Percentiles rank a stretch among this genome's conserved stretches.
Evolutionary conservation across 2,888 invertebrate species (phyloP).

Genomic region (Antitype chi): DNA sequence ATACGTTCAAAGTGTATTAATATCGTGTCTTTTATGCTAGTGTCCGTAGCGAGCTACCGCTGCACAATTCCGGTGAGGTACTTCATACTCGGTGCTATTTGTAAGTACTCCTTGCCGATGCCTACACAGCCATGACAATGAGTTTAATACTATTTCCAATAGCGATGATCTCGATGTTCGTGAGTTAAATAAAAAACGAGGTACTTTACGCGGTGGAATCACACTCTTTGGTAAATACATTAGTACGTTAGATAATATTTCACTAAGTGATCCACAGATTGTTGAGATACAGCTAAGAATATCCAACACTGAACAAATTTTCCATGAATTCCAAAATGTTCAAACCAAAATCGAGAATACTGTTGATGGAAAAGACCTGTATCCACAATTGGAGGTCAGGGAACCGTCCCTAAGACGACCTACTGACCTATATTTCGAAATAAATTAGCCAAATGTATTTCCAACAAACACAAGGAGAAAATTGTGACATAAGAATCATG

Average conservation of each 20-base stretch:
- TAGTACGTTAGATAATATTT: background rate
- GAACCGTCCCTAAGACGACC: too few relatives aligned
- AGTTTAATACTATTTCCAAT: background rate
- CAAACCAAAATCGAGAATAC: background rate
- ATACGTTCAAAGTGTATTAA: background rate
- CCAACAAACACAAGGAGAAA: background rate
- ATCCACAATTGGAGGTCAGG: background rate
- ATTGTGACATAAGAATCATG: background rate
- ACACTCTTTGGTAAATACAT: constrained; percentile 1
- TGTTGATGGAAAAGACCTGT: background rate
- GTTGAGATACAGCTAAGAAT: constrained; percentile 1
- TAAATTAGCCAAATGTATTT: background rate
- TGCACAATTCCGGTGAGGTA: constrained; percentile 1
- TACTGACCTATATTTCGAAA: background rate
- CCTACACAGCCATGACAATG: background rate
- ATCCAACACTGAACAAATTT: constrained; percentile 5
- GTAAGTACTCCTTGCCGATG: background rate
- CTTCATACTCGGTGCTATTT: constrained; percentile 6
- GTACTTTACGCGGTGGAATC: background rate
- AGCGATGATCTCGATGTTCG: constrained; percentile 1
- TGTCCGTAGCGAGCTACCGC: constrained; percentile 1
- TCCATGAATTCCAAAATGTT: background rate
- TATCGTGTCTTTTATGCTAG: background rate
- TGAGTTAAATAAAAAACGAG: background rate
- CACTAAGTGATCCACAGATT: background rate